Evolutionary conservation across 1,140 invertebrate species (phyloP), one percentile per base, ranked within the genome.

Genomic region (Helicoverpa armigera): DNA sequence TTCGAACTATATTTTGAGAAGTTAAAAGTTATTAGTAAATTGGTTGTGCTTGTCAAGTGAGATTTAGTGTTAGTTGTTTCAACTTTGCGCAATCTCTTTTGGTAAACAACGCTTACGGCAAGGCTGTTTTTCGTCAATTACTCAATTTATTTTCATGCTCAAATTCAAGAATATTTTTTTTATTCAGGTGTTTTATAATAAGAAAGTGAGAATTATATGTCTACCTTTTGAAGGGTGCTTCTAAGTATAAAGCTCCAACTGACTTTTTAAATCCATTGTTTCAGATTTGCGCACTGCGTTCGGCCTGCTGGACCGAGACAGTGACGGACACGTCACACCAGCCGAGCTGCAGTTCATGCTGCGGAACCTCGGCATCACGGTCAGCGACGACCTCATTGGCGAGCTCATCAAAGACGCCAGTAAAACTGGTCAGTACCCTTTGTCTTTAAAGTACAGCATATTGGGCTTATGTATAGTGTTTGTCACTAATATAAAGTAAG

Each of bases 321-420:
- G 96, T 87, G 97, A 98, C 94, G 97, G 97, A 11, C 95, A 96
- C 87, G 96, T 97, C 54, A 97, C 96, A 48, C 96, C 96, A 9
- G 96, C 95, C 48, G 97, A 98, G 90, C 92, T 98, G 84, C 97
- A 97, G 91, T 96, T 96, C 88, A 98, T 98, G 97, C 95, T 98
- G 58, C 96, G 96, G 78, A 97, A 97, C 89, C 95, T 98, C 79
- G 97, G 97, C 83, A 97, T 98, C 81, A 95, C 96, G 86, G 95
- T 97, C 85, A 96, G 96, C 84, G 96, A 97, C 85, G 96, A 97
- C 90, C 95, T 97, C 82, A 96, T 97, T 63, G 95, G 96, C 77
- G 96, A 97, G 87, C 95, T 97, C 82, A 96, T 97, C 83, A 96
- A 96, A 86, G 96, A 96, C 89, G 97, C 97, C 35, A 97, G 96